phyloP scores from a whole-genome alignment of 1,140 invertebrate species.

The Drosophila athabasca region DNA sequence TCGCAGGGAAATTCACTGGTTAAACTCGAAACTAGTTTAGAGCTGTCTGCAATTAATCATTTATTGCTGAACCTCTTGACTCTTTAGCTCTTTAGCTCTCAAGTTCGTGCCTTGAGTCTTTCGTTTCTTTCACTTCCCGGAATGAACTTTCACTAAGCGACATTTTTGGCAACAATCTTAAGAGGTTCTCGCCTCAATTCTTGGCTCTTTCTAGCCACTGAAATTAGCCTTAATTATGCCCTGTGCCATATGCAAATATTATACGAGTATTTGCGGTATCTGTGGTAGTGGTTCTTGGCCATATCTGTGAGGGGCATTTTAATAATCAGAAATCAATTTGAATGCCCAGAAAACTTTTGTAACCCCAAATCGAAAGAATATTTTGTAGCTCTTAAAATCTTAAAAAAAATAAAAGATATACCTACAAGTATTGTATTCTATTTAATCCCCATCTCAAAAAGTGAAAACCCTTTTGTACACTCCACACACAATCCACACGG shows the following conservation, averaged over 20 bases:
- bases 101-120: constrained; percentile 71
- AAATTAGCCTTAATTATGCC: constrained; percentile 57
- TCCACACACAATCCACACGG: too few species aligned
- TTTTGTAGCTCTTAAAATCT: not conserved
- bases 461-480: constrained; percentile 19
- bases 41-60: constrained; percentile 66
- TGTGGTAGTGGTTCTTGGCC: not conserved
- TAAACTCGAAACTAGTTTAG: constrained; percentile 57
- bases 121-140: constrained; percentile 53
- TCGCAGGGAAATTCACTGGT: constrained; percentile 1
- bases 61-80: constrained; percentile 63
- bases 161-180: constrained; percentile 21
- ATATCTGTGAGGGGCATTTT: constrained; percentile 14
- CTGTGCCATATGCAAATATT: constrained; percentile 65
- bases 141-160: constrained; percentile 59
- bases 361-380: too few species aligned
- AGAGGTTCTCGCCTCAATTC: constrained; percentile 32
- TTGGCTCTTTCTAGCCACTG: constrained; percentile 22
- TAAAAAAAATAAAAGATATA: too few species aligned
- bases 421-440: not conserved
- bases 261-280: not conserved
- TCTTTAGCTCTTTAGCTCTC: constrained; percentile 17
- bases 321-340: constrained; percentile 56
- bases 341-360: constrained; percentile 11
- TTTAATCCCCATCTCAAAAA: constrained; percentile 5